Evolutionary conservation across 2,888 invertebrate genomes (phyloP).

Genomic region (Anagyrus pseudococci): DNA sequence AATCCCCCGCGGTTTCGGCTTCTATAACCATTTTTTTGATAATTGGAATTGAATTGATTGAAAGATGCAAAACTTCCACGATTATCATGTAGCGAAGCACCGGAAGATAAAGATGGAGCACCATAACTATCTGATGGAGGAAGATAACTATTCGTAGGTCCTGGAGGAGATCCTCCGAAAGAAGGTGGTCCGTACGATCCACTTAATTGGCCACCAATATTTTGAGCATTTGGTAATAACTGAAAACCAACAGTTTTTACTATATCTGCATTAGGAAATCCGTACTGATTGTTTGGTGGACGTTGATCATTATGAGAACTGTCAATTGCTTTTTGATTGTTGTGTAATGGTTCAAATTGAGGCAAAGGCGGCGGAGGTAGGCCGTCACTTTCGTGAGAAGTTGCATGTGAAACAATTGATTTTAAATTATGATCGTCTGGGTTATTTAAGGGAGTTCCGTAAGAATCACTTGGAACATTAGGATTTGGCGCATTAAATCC

Average conservation of each 20-base stretch:
- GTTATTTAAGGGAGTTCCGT: slow-evolving; percentile 63
- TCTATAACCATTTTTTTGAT: slow-evolving; percentile 41
- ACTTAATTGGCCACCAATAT: slow-evolving; percentile 22
- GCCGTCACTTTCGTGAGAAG: slow-evolving; percentile 49
- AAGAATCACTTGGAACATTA: slow-evolving; percentile 63
- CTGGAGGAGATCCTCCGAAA: slow-evolving; percentile 40
- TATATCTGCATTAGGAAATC: slow-evolving; percentile 40
- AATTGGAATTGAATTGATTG: slow-evolving; percentile 30
- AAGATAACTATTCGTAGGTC: slow-evolving; percentile 36
- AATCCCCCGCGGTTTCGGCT: slow-evolving; percentile 34
- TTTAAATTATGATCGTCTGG: slow-evolving; percentile 55
- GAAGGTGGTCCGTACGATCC: slow-evolving; percentile 37
- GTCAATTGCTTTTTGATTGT: slow-evolving; percentile 46
- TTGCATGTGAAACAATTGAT: slow-evolving; percentile 49
- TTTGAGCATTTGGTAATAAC: slow-evolving; percentile 42
- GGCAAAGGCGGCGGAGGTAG: slow-evolving; percentile 57
- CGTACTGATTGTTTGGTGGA: slow-evolving; percentile 37
- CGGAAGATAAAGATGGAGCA: slow-evolving; percentile 5
- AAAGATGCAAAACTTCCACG: slow-evolving; percentile 60
- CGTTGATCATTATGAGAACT: slow-evolving; percentile 40
- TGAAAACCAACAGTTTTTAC: slow-evolving; percentile 47
- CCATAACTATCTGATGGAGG: slow-evolving; percentile 44
- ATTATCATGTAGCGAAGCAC: slow-evolving; percentile 53
- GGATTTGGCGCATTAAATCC: slow-evolving; percentile 37
- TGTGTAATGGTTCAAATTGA: slow-evolving; percentile 54